phyloP scores from a whole-genome alignment of 1,140 invertebrate genomes.

The Melanaphis sacchari region DNA sequence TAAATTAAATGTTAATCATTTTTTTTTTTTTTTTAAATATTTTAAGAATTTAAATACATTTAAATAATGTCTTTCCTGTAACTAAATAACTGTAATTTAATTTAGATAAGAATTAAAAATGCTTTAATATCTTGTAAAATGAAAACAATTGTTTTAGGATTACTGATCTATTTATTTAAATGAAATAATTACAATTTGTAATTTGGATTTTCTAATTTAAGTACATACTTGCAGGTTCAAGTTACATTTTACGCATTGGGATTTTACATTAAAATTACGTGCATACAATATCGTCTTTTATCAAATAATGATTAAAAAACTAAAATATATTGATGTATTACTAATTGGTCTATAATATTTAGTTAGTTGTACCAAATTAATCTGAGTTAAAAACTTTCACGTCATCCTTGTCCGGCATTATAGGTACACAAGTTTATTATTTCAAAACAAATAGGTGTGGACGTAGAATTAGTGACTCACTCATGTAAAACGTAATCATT shows the following conservation, averaged over 20 bases:
- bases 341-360: background rate
- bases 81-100: background rate
- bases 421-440: constrained; percentile 16
- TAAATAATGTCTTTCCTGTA: background rate
- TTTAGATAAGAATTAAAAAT: background rate
- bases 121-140: background rate
- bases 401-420: constrained; percentile 7
- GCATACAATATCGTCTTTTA: background rate
- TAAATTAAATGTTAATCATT: too few species aligned
- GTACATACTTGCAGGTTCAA: background rate
- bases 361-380: background rate
- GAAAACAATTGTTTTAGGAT: background rate
- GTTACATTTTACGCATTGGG: background rate
- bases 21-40: background rate
- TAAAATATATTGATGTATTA: background rate
- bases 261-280: background rate
- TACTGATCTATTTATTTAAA: background rate
- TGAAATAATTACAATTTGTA: background rate
- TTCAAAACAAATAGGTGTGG: constrained; percentile 41
- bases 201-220: background rate
- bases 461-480: constrained; percentile 31
- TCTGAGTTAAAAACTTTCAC: constrained; percentile 12
- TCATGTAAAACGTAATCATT: background rate
- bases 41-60: background rate
- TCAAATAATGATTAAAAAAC: background rate